These are phyloP conservation scores for Lytechinus variegatus DNA, from an alignment of 35 echinoderm and acorn worm genomes.

Conservation along the genomic window DNA sequence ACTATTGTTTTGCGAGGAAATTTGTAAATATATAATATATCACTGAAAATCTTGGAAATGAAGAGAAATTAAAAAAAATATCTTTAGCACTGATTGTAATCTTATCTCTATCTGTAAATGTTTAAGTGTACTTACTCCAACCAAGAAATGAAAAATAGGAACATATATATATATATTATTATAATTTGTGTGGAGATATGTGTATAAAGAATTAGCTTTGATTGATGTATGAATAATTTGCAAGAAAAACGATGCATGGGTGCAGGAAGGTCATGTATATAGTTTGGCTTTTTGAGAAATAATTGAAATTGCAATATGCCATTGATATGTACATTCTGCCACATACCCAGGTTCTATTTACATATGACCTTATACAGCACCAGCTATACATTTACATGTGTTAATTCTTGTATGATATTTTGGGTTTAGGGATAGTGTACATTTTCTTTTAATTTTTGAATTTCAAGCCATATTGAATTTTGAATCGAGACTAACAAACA, in stretches of 20 bases:
- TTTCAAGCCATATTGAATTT: background rate
- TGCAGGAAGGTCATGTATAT: background rate
- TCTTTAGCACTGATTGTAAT: conserved; percentile 1
- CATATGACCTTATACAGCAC: background rate
- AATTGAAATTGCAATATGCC: background rate
- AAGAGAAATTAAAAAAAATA: background rate
- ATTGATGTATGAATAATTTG: conserved; percentile 14
- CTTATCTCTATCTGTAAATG: background rate
- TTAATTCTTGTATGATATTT: background rate
- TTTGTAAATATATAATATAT: conserved; percentile 22
- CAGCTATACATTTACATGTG: background rate
- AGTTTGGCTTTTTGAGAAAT: conserved; percentile 13
- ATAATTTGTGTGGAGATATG: conserved; percentile 12
- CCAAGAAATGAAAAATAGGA: background rate
- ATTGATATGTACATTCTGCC: conserved; percentile 2
- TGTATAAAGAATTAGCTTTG: conserved; percentile 1
- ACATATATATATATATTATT: background rate
- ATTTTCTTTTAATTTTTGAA: background rate
- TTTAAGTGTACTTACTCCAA: conserved; percentile 13
- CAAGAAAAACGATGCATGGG: background rate
- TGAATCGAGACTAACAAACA: background rate
- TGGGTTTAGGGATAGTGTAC: background rate
- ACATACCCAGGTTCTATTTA: background rate
- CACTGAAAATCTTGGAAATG: background rate
- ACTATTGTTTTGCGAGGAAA: background rate